A percentile compares a stretch with the other conserved stretches of the same genome.
Conservation (phyloP, 1,140 invertebrate genomes). For the Dryas iulia region DNA sequence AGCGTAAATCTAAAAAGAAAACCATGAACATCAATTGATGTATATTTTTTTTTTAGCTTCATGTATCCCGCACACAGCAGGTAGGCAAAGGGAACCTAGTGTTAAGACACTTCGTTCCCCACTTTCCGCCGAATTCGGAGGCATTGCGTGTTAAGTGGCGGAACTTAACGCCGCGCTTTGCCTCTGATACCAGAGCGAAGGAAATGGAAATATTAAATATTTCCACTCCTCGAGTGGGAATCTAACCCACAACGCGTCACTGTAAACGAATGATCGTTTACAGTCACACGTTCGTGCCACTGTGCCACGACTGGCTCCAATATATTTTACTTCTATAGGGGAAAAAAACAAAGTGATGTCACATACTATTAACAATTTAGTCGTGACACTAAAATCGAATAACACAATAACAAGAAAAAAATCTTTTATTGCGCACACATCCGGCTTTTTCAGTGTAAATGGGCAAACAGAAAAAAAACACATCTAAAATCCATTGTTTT, state of each 20-base stretch:
- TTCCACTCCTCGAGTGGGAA: too few relatives aligned
- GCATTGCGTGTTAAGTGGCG: too few relatives aligned
- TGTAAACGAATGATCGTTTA: too few relatives aligned
- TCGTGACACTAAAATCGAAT: not conserved
- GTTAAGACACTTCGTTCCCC: not conserved
- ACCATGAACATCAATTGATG: too few relatives aligned
- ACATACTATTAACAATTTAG: not conserved
- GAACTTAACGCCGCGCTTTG: too few relatives aligned
- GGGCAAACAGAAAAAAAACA: not conserved
- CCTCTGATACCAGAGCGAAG: too few relatives aligned
- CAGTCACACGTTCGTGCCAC: not conserved
- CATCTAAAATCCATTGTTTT: not conserved
- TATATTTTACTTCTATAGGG: too few relatives aligned
- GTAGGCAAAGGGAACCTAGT: not conserved
- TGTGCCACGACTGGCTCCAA: not conserved
- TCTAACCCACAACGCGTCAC: too few relatives aligned
- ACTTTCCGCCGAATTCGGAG: too few relatives aligned
- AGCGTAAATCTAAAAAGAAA: too few relatives aligned
- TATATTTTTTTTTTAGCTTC: not conserved
- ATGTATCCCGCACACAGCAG: not conserved
- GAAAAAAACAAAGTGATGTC: not conserved
- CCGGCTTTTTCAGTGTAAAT: not conserved
- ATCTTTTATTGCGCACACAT: not conserved
- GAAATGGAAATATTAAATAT: not conserved
- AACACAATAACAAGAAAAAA: not conserved